These are phyloP conservation scores for Pyrgus malvae DNA, from an alignment of 2,888 invertebrate species.

Conservation along the genomic window DNA sequence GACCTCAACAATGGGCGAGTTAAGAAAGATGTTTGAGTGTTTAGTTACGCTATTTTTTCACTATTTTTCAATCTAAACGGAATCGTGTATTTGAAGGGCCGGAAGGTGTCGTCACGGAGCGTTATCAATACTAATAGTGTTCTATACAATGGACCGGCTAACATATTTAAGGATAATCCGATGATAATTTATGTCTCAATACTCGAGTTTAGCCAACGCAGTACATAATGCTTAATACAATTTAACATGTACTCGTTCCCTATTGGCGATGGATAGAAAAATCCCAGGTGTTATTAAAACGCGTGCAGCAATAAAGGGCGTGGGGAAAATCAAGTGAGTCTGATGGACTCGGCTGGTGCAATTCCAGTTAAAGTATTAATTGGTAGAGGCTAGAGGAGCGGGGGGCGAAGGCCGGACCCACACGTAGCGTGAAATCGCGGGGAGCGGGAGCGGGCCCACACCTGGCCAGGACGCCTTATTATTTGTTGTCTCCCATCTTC, in stretches of 20 bases:
- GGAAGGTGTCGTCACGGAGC: slow-evolving; percentile 78
- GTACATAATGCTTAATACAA: slow-evolving; percentile 1
- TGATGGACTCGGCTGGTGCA: slow-evolving; percentile 53
- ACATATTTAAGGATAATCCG: slow-evolving; percentile 42
- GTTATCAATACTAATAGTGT: slow-evolving; percentile 69
- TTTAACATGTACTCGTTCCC: not conserved
- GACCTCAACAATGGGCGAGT: slow-evolving; percentile 70
- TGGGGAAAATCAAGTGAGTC: slow-evolving; percentile 50
- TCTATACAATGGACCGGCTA: slow-evolving; percentile 47
- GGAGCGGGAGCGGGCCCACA: slow-evolving; percentile 67
- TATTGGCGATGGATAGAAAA: slow-evolving; percentile 36
- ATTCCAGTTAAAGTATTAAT: slow-evolving; percentile 76
- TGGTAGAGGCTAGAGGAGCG: slow-evolving; percentile 49
- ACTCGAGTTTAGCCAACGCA: slow-evolving; percentile 32
- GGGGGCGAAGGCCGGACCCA: slow-evolving; percentile 56
- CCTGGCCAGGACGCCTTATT: slow-evolving; percentile 74
- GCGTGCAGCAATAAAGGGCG: slow-evolving; percentile 55
- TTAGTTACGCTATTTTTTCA: slow-evolving; percentile 80
- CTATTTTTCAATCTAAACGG: slow-evolving; percentile 77
- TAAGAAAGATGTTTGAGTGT: slow-evolving; percentile 81
- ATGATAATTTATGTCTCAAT: slow-evolving; percentile 18
- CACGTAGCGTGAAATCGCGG: slow-evolving; percentile 79
- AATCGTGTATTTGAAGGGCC: slow-evolving; percentile 74
- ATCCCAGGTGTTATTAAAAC: slow-evolving; percentile 53
- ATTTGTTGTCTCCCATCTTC: slow-evolving; percentile 79